Conservation (phyloP, 2,797 vertebrate species). For the Lacerta viridis region DNA sequence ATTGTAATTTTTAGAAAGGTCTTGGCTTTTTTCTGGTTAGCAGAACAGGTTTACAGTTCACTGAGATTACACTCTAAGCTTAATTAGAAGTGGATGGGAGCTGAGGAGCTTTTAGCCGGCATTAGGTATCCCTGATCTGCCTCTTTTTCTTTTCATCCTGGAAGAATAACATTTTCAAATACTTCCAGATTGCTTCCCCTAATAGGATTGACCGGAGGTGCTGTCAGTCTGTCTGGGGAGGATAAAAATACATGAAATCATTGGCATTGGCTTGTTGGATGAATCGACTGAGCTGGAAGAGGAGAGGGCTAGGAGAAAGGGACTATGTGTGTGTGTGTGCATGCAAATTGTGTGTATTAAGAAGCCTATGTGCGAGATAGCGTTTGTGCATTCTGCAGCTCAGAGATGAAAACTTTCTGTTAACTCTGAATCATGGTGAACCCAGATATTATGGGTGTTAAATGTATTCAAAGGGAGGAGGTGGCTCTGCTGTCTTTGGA, state of each 20-base stretch:
- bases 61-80: conserved; percentile 70
- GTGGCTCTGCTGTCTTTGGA: neutral
- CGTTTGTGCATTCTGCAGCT: no score
- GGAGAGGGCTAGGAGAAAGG: no score
- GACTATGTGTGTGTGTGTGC: no score
- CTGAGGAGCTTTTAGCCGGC: conserved; percentile 59
- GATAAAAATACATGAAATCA: conserved; percentile 19
- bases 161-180: conserved; percentile 70
- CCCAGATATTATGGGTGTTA: neutral
- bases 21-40: conserved; percentile 52
- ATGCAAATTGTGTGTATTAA: no score
- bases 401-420: neutral
- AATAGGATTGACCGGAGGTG: conserved; percentile 71
- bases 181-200: conserved; percentile 57
- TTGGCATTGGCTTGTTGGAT: conserved; percentile 2
- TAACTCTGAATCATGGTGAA: neutral
- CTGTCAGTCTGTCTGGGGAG: conserved; percentile 48
- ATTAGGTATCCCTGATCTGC: conserved; percentile 72
- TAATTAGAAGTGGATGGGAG: conserved; percentile 73
- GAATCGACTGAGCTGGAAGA: no score
- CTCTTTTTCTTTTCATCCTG: conserved; percentile 62
- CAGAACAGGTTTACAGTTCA: conserved; percentile 55
- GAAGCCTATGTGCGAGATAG: no score
- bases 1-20: conserved; percentile 46
- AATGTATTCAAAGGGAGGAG: neutral